Evolutionary conservation across 2,113 vertebrate species (phyloP), one percentile per base, ranked within the genome.

Genomic region (Nesogale talazaci): DNA sequence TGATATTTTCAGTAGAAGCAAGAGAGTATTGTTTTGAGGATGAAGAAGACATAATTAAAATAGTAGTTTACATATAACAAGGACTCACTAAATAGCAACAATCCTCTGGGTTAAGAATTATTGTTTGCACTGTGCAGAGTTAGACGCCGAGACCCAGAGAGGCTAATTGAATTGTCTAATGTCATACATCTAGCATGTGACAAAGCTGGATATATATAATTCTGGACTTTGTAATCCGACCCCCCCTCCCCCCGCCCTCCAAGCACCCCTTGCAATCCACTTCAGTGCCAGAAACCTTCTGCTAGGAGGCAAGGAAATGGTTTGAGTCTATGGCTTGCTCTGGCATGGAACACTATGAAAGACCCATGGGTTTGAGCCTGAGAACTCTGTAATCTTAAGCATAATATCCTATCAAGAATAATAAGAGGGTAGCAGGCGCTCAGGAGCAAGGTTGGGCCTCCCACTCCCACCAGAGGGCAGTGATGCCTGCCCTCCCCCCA

Each of bases 31-130:
- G 57, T 88, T 96, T 77, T 76, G 69, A 72, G 12, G 12, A 17
- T 52, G 16, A 90, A 34, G 91, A 83, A 96, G 23, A 7, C 31
- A 75, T 61, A 77, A 81, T 84, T 90, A 76, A 84, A 74, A 83
- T 10, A 74, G 81, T 25, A 57, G 31, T 23, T 46, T 74, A 72
- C 16, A 57, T 59, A 40, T 72, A 34, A 63, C 20, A 72, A 85
- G 6, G 16, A 31, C 31, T 88, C 63, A 78, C 3, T 36, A 36
- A 70, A 87, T 74, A 29, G 40, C 22, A 36, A 36, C 56, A 69
- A 15, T 1, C 10, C 31, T 80, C 1, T 79, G 78, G 83, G 11
- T 57, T 80, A 74, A 83, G 52, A 34, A 79, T 77, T 74, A 83
- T 34, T 57, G 46, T 91, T 89, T 83, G 1, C 3, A 20, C 65